A percentile compares a stretch with the other conserved stretches of the same genome.
Evolutionary conservation across 1,140 invertebrate species (phyloP).

Genomic region (Calliopsis andreniformis): DNA sequence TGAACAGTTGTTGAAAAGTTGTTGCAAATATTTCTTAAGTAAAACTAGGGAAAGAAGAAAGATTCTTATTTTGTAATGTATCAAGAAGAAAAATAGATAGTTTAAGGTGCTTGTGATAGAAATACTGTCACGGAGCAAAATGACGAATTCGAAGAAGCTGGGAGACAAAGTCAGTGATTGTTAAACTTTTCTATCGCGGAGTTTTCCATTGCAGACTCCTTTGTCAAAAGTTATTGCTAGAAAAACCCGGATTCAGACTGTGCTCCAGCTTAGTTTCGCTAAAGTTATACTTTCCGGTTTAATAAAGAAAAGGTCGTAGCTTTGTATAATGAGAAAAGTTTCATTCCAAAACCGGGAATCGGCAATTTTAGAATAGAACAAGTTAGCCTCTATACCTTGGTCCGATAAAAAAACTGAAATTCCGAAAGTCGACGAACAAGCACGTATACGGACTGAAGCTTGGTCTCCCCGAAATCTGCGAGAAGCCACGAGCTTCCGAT

Average conservation of each 20-base stretch:
- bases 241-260: conserved; percentile 25
- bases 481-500: neutral
- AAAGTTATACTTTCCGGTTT: conserved; percentile 29
- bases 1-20: too few species aligned
- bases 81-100: too few species aligned
- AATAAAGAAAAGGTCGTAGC: conserved; percentile 30
- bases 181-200: conserved; percentile 14
- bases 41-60: neutral
- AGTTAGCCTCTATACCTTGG: neutral
- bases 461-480: neutral
- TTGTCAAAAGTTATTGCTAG: conserved; percentile 21
- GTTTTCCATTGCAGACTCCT: neutral
- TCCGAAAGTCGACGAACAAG: neutral
- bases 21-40: too few species aligned
- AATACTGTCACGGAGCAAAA: conserved; percentile 12
- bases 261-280: neutral
- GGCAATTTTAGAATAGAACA: conserved; percentile 29
- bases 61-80: too few species aligned
- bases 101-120: neutral
- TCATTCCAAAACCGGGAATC: conserved; percentile 24
- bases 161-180: neutral
- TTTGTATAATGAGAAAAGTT: conserved; percentile 34
- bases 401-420: neutral
- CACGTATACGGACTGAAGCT: neutral
- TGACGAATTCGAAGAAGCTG: neutral